These are phyloP conservation scores for Calliphora vicina DNA, from an alignment of 1,140 invertebrate genomes.

Conservation along the genomic window DNA sequence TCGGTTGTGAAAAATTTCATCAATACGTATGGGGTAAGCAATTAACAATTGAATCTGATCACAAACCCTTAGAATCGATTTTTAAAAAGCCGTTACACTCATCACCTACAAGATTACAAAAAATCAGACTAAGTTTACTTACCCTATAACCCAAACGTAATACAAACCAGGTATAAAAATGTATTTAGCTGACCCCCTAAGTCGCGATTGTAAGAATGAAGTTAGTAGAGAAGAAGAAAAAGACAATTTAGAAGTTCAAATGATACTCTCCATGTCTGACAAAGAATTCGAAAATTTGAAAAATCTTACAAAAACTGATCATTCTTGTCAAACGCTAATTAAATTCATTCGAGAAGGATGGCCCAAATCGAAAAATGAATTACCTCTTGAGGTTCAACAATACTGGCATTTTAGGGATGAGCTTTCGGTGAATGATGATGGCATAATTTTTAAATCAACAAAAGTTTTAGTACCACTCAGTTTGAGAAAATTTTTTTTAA, in stretches of 20 bases:
- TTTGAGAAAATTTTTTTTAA: background rate
- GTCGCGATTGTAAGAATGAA: too few relatives aligned
- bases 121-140: background rate
- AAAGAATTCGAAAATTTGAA: too few relatives aligned
- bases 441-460: background rate
- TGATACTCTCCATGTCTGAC: too few relatives aligned
- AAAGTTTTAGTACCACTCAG: background rate
- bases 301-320: too few relatives aligned
- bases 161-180: background rate
- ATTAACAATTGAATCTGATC: constrained; percentile 61
- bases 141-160: background rate
- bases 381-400: background rate
- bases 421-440: background rate
- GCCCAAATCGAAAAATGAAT: too few relatives aligned
- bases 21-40: constrained; percentile 44
- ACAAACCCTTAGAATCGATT: constrained; percentile 63
- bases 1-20: constrained; percentile 53
- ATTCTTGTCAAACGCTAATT: too few relatives aligned
- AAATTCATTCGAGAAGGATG: too few relatives aligned
- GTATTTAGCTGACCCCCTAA: too few relatives aligned
- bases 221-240: too few relatives aligned
- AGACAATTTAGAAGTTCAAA: too few relatives aligned
- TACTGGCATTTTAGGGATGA: constrained; percentile 54
- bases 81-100: constrained; percentile 56
- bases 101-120: background rate